Conservation (phyloP, 2,888 invertebrate species). For the Neoascia interrupta region DNA sequence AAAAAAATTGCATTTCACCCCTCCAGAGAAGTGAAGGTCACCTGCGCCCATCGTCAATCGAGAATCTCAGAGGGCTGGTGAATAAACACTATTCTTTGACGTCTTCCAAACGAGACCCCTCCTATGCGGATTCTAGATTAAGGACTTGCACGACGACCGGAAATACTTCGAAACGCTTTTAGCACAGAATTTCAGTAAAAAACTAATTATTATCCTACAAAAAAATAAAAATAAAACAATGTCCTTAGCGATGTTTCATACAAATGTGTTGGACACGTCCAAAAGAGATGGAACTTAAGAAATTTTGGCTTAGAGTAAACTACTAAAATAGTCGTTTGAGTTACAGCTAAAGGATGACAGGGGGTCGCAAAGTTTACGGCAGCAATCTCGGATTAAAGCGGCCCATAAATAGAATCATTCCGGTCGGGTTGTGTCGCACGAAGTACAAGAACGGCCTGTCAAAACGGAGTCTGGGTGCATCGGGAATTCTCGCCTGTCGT, state of each 20-base stretch:
- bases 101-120: no score
- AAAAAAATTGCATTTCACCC: slow-evolving; percentile 19
- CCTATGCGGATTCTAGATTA: slow-evolving; percentile 62
- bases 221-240: not conserved
- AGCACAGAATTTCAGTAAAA: slow-evolving; percentile 11
- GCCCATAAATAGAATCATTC: slow-evolving; percentile 92
- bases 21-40: not conserved
- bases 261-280: not conserved
- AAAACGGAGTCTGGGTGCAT: slow-evolving; percentile 87
- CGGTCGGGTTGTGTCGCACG: slow-evolving; percentile 94
- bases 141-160: slow-evolving; percentile 44
- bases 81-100: no score
- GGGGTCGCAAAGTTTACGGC: slow-evolving; percentile 81
- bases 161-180: not conserved
- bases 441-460: slow-evolving; percentile 94
- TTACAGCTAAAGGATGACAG: slow-evolving; percentile 21
- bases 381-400: slow-evolving; percentile 91
- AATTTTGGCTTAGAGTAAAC: slow-evolving; percentile 48
- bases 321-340: slow-evolving; percentile 39
- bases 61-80: slow-evolving; percentile 39
- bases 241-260: slow-evolving; percentile 10
- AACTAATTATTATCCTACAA: slow-evolving; percentile 34
- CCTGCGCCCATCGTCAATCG: slow-evolving; percentile 62
- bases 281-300: slow-evolving; percentile 19
- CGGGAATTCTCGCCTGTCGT: slow-evolving; percentile 86